phyloP scores from a whole-genome alignment of 2,113 vertebrate species.

The Numenius arquata region DNA sequence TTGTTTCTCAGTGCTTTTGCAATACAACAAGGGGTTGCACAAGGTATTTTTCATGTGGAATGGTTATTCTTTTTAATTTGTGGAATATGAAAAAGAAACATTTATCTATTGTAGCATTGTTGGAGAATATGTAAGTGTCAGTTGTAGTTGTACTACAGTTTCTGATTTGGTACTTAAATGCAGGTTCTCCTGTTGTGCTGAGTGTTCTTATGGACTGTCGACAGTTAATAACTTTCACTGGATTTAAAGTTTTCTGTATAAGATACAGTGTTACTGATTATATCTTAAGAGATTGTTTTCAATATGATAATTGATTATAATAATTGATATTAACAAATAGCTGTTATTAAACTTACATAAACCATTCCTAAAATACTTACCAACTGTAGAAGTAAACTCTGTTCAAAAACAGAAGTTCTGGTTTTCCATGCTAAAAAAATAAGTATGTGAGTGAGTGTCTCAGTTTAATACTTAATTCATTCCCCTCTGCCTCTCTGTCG shows the following conservation, averaged over 20 bases:
- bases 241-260: background rate
- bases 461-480: background rate
- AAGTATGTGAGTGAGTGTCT: background rate
- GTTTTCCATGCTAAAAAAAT: background rate
- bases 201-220: background rate
- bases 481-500: background rate
- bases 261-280: background rate
- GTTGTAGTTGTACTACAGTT: background rate
- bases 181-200: background rate
- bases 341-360: background rate
- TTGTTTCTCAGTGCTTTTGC: background rate
- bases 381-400: background rate
- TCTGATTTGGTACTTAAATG: background rate
- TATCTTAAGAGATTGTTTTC: background rate
- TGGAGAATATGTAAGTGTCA: background rate
- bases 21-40: background rate
- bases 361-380: background rate
- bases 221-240: background rate
- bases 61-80: background rate
- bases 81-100: background rate
- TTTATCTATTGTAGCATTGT: fast-evolving
- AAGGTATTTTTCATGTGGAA: background rate
- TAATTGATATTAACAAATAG: background rate
- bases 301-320: background rate
- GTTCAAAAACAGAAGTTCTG: background rate